phyloP scores from a whole-genome alignment of 1,140 invertebrate species.

The Carposina sasakii region DNA sequence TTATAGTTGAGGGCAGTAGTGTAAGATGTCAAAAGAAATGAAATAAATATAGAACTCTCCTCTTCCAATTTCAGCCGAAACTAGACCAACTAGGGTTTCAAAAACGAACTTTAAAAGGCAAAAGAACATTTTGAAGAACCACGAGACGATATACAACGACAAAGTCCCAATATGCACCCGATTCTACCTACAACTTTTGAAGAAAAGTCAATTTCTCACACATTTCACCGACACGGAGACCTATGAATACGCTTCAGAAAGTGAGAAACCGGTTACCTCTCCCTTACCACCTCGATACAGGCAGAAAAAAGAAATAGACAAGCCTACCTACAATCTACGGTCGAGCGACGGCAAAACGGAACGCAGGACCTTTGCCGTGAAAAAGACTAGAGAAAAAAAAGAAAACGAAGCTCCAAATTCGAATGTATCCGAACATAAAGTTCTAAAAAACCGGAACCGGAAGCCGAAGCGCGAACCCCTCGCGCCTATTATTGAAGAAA shows the following conservation, averaged over 20 bases:
- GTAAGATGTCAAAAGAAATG: background rate
- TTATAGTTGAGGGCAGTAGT: no score
- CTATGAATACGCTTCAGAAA: slow-evolving; percentile 58
- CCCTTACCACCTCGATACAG: slow-evolving; percentile 31
- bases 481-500: slow-evolving; percentile 57
- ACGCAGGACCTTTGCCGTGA: slow-evolving; percentile 32
- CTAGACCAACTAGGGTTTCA: slow-evolving; percentile 24
- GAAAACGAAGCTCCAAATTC: slow-evolving; percentile 23
- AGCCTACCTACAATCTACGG: slow-evolving; percentile 52
- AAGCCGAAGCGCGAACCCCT: slow-evolving; percentile 52
- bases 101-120: slow-evolving; percentile 39
- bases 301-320: slow-evolving; percentile 32
- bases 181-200: slow-evolving; percentile 57
- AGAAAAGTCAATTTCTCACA: slow-evolving; percentile 52
- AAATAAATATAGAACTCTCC: slow-evolving; percentile 1
- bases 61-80: slow-evolving; percentile 28
- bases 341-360: slow-evolving; percentile 49
- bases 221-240: slow-evolving; percentile 44
- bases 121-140: slow-evolving; percentile 46
- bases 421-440: slow-evolving; percentile 10
- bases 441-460: slow-evolving; percentile 29
- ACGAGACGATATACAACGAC: slow-evolving; percentile 58
- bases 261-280: slow-evolving; percentile 38
- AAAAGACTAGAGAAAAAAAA: slow-evolving; percentile 14
- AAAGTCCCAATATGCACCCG: slow-evolving; percentile 60